These are phyloP conservation scores for Enteromius radiatus DNA, from an alignment of 2,797 vertebrate species.

Conservation along the genomic window DNA sequence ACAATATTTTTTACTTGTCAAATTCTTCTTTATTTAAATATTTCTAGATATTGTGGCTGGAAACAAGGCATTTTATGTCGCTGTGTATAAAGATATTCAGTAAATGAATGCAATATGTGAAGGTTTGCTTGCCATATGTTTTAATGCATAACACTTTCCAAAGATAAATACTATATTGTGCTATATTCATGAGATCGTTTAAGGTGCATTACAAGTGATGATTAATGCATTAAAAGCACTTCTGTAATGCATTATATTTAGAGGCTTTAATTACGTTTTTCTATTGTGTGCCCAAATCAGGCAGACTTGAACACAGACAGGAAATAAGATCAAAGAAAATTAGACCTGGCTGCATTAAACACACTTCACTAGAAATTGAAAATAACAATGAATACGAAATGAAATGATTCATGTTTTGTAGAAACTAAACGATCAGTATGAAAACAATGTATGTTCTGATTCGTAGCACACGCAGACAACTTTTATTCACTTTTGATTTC, in stretches of 20 bases:
- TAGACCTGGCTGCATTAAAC: neutral
- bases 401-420: neutral
- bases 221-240: neutral
- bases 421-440: neutral
- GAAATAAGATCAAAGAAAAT: neutral
- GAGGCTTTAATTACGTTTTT: neutral
- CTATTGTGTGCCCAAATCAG: neutral
- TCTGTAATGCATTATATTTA: neutral
- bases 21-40: no score
- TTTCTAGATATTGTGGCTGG: no score
- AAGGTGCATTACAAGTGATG: neutral
- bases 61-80: no score
- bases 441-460: neutral
- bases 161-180: neutral
- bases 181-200: neutral
- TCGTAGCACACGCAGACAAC: no score
- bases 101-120: neutral
- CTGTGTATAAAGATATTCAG: neutral
- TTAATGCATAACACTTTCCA: neutral
- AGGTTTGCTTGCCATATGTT: neutral
- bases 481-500: no score
- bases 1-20: no score
- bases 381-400: neutral
- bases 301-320: neutral
- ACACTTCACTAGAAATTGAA: neutral